Base-by-base conservation (phyloP, 2,888 invertebrate species). In the Incurvaria masculella region DNA sequence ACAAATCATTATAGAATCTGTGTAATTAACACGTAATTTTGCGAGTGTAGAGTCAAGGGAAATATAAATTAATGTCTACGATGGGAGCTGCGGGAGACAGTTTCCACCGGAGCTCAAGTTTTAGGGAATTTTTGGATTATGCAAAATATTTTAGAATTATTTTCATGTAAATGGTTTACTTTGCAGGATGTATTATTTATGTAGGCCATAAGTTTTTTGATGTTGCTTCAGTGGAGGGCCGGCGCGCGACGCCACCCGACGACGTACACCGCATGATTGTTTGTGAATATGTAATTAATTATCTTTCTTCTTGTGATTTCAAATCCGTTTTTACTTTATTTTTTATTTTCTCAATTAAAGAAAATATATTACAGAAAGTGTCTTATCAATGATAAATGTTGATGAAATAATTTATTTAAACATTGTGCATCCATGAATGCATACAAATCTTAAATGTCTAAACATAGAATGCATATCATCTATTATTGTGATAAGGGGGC, bases 331-430 rank as follows among this genome's bases (percentile, higher is more conserved):
- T 69, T 76, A 75, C 72, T 73, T 71, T 75, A 73, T 76, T 78
- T 76, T 72, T 78, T 75, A 78, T 76, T 78, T 78, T 75, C 71
- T 75, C 76, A 75, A 78, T 74, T 78, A 76, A 76, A 78, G 69
- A 75, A 71, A 75, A 75, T 71, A 66, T 67, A 65, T 75, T 78
- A 75, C 71, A 72, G 72, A 72, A 68, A 51, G 54, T 55, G 59
- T 59, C 63, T 65, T 64, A 33, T 33, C n/a, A n/a, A n/a, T n/a
- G n/a, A n/a, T n/a, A n/a, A n/a, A n/a, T n/a, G n/a, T n/a, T n/a
- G n/a, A n/a, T n/a, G n/a, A n/a, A n/a, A n/a, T n/a, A n/a, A n/a
- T n/a, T n/a, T n/a, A n/a, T n/a, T n/a, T n/a, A n/a, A n/a, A n/a
- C n/a, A n/a, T n/a, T n/a, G n/a, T n/a, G n/a, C n/a, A n/a, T n/a